Evolutionary conservation across 2,888 invertebrate genomes (phyloP).

Genomic region (Drosophila fungiperda): DNA sequence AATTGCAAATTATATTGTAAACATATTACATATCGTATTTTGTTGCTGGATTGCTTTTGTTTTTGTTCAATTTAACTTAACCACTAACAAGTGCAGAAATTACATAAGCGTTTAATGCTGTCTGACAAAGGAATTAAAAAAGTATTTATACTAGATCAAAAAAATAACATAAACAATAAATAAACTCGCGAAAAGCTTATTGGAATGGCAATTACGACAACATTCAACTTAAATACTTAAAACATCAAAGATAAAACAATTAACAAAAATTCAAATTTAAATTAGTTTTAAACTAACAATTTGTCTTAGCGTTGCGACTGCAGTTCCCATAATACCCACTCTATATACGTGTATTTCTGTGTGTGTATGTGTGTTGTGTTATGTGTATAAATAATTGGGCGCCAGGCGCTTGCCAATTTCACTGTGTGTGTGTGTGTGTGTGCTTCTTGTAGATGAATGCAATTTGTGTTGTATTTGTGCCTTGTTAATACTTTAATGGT

Average conservation of each 20-base stretch:
- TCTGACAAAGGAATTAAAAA: constrained; percentile 48
- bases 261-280: constrained; percentile 31
- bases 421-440: constrained; percentile 48
- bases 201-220: constrained; percentile 68
- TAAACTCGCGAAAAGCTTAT: constrained; percentile 31
- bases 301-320: constrained; percentile 73
- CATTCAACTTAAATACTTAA: constrained; percentile 35
- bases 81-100: constrained; percentile 72
- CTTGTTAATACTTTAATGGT: constrained; percentile 73
- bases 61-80: constrained; percentile 60
- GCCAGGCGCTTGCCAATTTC: constrained; percentile 57
- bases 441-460: constrained; percentile 48
- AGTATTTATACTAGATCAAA: constrained; percentile 35
- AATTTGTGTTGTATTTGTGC: constrained; percentile 63
- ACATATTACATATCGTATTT: constrained; percentile 38
- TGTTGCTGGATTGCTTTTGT: constrained; percentile 30
- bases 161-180: constrained; percentile 62
- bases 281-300: constrained; percentile 53
- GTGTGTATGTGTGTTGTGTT: constrained; percentile 23
- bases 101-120: constrained; percentile 78
- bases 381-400: constrained; percentile 35
- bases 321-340: constrained; percentile 74
- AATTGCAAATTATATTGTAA: constrained; percentile 39
- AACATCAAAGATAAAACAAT: constrained; percentile 30
- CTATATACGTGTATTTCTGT: constrained; percentile 25